Percentiles rank a stretch among this genome's conserved stretches.
phyloP scores from a whole-genome alignment of 1,140 invertebrate genomes.

The Nixonia krombeini region DNA sequence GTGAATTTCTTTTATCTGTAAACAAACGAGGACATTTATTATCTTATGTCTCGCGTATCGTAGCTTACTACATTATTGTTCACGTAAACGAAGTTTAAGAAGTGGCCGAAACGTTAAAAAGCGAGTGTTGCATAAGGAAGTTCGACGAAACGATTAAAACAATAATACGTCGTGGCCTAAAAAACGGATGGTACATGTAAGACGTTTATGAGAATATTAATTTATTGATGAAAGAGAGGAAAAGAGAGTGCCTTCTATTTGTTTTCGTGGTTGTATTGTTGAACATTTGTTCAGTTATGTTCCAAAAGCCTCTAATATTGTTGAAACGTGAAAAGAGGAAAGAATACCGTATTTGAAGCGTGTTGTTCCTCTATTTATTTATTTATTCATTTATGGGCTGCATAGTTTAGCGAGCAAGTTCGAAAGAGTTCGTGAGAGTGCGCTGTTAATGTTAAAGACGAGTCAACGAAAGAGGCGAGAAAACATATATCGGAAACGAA shows the following conservation, averaged over 20 bases:
- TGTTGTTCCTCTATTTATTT: constrained; percentile 70
- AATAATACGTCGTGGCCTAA: constrained; percentile 57
- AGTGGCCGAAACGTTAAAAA: too few relatives aligned
- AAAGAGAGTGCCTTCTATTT: constrained; percentile 71
- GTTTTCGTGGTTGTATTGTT: constrained; percentile 69
- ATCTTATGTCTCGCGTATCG: constrained; percentile 65
- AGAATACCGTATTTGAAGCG: constrained; percentile 59
- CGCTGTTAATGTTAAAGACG: constrained; percentile 48
- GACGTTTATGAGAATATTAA: constrained; percentile 62
- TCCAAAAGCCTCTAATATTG: constrained; percentile 70
- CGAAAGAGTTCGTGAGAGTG: constrained; percentile 54
- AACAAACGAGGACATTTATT: constrained; percentile 59
- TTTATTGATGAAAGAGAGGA: constrained; percentile 59
- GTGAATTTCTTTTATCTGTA: constrained; percentile 64
- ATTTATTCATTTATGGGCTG: constrained; percentile 62
- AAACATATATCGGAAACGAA: constrained; percentile 36
- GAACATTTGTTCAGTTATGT: constrained; percentile 68
- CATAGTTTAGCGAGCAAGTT: constrained; percentile 52
- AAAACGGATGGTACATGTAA: constrained; percentile 45
- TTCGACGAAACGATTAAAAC: constrained; percentile 12
- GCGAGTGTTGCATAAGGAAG: constrained; percentile 5
- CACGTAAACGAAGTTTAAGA: too few relatives aligned
- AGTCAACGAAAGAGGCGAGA: constrained; percentile 34
- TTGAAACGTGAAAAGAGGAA: constrained; percentile 48
- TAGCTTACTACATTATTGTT: constrained; percentile 64